Base-by-base conservation (phyloP, 2,113 vertebrate species). In the Bufo gargarizans region DNA sequence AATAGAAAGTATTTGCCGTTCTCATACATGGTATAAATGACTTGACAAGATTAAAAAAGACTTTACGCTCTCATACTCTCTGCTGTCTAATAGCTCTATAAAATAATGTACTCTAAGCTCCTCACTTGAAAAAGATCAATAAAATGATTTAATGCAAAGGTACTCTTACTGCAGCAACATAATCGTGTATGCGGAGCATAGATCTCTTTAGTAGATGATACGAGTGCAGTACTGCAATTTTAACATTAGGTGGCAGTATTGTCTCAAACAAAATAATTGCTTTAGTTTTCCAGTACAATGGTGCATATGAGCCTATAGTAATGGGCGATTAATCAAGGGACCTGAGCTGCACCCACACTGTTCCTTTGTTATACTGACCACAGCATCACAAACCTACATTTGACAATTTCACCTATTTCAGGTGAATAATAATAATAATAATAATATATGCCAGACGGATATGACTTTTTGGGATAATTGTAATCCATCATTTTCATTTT, bases 401-500 rank as follows among this genome's bases (percentile, higher is more conserved):
- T 59, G 43, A 81, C 50, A 59, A 82, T 43, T 56, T 82, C 33
- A 88, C 11, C 69, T 71, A 19, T 12, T 69, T 74, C 45, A 82
- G 20, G 76, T 76, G n/a, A 82, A 82, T 63, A 88, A 67, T 74
- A 74, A 74, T 22, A 61, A 43, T 74, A 82, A 63, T 82, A 88
- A 82, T 74, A 58, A 82, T 72, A 82, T 82, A 63, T 65, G 69
- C 63, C 79, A 82, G 55, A 82, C 55, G 50, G 19, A 82, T 82
- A 53, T 82, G 67, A 74, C 78, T 72, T 76, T 81, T 61, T 72
- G 4, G n/a, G 63, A 9, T 56, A 74, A 61, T 63, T 61, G 53
- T 47, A 82, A 88, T 82, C 67, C 79, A 88, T 82, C 79, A 82
- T 88, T 82, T 82, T 87, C 82, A 88, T 76, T 56, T 58, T 22